Base-by-base conservation (phyloP, 2,113 vertebrate genomes). In the Dasyprocta punctata region DNA sequence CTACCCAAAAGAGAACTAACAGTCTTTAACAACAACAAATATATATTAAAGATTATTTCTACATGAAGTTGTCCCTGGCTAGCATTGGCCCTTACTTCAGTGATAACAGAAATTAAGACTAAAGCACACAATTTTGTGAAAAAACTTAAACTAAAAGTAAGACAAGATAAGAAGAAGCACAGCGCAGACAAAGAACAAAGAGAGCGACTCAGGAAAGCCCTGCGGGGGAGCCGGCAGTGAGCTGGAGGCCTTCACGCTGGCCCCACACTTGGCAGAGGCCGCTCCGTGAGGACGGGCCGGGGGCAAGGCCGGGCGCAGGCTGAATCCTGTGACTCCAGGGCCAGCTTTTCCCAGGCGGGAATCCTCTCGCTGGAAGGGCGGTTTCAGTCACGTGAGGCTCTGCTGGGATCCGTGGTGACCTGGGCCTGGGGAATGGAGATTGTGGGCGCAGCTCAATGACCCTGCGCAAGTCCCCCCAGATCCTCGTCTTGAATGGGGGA, bases 201-300 rank as follows among this genome's bases (percentile, higher is more conserved):
- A 36, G 63, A 36, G 36, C 33, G 16, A 13, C 3, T 67, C 10
- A 36, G 63, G 33, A 16, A 63, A 33, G 13, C 11, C 33, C 63
- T 36, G 12, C 63, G 24, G 26, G 9, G 60, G 60, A 36, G 63
- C 63, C 63, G 1, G 63, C 4, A 33, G 26, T 36, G 30, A 16
- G 63, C 30, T 67, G 12, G 12, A 67, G 30, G 63, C 28, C 9
- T 4, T 33, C 33, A 9, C 28, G 13, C 12, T 13, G 30, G 11
- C 30, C 63, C 33, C 13, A 14, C 7, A 3, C 63, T 36, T 12
- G 3, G 30, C 28, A 16, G 63, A 67, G 63, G 13, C 63, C 13
- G 14, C 11, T 22, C 56, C 1, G 56, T 0, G 56, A 22, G 56
- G 5, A 7, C 19, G 20, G 1, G 2, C 56, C 56, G 19, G 17